A percentile compares a stretch with the other conserved stretches of the same genome.
Conservation (phyloP, 2,113 vertebrate species). For the Rhodinocichla rosea region DNA sequence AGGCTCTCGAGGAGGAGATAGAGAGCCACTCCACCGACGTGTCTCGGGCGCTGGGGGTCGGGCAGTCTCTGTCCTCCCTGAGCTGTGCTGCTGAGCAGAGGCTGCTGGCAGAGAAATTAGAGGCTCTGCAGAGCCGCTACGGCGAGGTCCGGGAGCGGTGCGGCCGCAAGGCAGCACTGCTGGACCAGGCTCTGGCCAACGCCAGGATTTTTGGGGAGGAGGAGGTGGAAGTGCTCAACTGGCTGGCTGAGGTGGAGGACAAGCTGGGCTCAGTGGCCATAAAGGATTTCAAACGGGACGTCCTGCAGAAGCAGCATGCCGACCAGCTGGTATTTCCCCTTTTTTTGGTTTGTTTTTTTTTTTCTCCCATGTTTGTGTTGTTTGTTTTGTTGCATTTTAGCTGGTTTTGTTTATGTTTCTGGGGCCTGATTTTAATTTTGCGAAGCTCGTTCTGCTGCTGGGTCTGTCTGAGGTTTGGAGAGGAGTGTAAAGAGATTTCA, state of each 20-base stretch:
- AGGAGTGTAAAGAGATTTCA: background rate
- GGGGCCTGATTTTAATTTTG: conserved; percentile 11
- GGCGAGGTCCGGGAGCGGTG: conserved; percentile 83
- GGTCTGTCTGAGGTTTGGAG: background rate
- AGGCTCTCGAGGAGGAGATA: conserved; percentile 91
- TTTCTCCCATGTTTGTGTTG: conserved; percentile 36
- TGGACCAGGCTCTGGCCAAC: conserved; percentile 92
- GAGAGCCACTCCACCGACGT: conserved; percentile 80
- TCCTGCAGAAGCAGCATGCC: conserved; percentile 90
- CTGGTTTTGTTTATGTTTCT: background rate
- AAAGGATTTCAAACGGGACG: conserved; percentile 88
- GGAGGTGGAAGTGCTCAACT: conserved; percentile 99
- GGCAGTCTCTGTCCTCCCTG: conserved; percentile 85
- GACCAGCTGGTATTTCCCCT: conserved; percentile 88
- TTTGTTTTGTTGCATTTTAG: conserved; percentile 19
- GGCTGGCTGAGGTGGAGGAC: conserved; percentile 97
- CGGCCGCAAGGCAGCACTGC: conserved; percentile 82
- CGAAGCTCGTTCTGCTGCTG: background rate
- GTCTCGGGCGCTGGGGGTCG: conserved; percentile 77
- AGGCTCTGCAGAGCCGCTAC: conserved; percentile 80
- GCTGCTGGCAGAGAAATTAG: conserved; percentile 84
- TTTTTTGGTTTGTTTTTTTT: background rate
- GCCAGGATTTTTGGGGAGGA: conserved; percentile 97
- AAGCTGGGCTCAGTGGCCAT: conserved; percentile 86
- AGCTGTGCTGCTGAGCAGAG: conserved; percentile 82